Conservation (phyloP, 1,140 invertebrate species). For the Cherax quadricarinatus region DNA sequence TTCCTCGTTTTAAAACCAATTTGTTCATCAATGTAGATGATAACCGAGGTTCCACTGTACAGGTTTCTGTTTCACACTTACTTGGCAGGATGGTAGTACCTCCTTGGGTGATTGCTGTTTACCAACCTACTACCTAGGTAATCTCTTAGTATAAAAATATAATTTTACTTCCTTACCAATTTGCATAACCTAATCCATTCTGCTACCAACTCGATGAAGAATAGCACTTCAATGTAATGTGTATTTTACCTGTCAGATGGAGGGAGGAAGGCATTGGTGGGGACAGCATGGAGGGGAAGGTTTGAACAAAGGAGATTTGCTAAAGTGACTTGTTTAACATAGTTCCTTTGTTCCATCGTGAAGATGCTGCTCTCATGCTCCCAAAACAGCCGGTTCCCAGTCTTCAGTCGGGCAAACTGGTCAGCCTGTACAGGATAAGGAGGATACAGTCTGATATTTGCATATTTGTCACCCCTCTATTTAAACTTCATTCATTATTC, state of each 20-base stretch:
- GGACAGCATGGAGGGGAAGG: constrained; percentile 35
- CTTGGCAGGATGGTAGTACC: no score
- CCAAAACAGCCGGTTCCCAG: constrained; percentile 79
- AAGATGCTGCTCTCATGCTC: constrained; percentile 76
- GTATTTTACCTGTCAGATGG: constrained; percentile 45
- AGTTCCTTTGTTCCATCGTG: constrained; percentile 60
- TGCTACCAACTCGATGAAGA: neutral
- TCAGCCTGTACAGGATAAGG: constrained; percentile 73
- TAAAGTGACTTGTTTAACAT: constrained; percentile 32
- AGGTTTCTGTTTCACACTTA: no score
- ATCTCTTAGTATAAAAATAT: no score
- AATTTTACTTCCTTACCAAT: no score
- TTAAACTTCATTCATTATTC: no score
- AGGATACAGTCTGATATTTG: no score
- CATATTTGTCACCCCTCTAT: no score
- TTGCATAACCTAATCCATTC: neutral
- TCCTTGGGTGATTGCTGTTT: no score
- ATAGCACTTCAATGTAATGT: neutral
- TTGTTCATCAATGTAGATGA: no score
- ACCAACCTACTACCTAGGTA: no score
- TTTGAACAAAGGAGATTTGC: constrained; percentile 64
- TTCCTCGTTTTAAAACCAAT: no score
- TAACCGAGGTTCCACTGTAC: no score
- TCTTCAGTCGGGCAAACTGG: constrained; percentile 78
- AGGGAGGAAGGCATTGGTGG: constrained; percentile 63